Conservation (phyloP, 2,888 invertebrate species). For the Amphiduros pacificus region DNA sequence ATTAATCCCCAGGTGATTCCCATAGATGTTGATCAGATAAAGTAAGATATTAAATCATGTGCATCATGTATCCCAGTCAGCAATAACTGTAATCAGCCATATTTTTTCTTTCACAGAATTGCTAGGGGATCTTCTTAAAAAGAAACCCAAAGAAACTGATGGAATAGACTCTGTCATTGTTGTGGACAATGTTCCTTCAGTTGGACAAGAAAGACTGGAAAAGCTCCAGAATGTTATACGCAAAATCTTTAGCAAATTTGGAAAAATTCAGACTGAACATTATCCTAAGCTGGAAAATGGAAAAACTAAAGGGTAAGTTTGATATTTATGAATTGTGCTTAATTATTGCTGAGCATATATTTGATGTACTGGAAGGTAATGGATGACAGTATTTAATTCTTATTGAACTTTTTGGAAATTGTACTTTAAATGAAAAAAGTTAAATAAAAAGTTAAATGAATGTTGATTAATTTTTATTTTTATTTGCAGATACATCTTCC, state of each 20-base stretch:
- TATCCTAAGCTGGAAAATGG: constrained; percentile 83
- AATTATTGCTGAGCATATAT: not conserved
- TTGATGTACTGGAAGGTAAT: not conserved
- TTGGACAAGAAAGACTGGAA: constrained; percentile 85
- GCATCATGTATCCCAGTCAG: too few species aligned
- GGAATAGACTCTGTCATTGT: constrained; percentile 95
- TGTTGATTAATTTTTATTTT: too few species aligned
- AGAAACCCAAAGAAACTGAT: constrained; percentile 91
- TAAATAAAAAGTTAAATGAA: too few species aligned
- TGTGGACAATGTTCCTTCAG: constrained; percentile 94
- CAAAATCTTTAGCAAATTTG: constrained; percentile 88
- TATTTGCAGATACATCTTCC: constrained; percentile 75
- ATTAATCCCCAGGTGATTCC: too few species aligned
- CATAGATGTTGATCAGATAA: too few species aligned
- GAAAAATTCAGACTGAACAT: constrained; percentile 80
- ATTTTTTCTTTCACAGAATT: constrained; percentile 75
- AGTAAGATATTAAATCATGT: too few species aligned
- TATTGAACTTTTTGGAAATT: too few species aligned
- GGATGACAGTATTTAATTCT: not conserved
- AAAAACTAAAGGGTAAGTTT: constrained; percentile 75
- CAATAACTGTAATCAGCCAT: too few species aligned
- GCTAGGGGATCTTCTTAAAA: constrained; percentile 83
- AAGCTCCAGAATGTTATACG: constrained; percentile 89
- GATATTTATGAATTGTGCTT: not conserved
- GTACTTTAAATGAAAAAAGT: too few species aligned